Evolutionary conservation across 2,888 invertebrate species (phyloP).

Genomic region (Proisotoma minuta): DNA sequence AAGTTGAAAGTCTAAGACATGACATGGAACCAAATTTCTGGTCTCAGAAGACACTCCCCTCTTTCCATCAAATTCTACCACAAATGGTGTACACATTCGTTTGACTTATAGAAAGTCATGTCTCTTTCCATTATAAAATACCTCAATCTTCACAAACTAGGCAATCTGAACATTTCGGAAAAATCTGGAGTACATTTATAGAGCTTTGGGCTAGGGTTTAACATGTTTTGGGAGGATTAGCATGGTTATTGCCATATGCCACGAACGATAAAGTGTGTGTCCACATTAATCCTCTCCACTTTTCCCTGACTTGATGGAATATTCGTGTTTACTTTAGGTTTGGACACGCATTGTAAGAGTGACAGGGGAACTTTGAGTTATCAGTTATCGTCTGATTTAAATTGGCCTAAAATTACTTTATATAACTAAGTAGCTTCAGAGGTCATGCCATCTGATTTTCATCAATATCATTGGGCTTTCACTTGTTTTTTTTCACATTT

Average conservation of each 20-base stretch:
- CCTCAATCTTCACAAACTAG: not conserved
- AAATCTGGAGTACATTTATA: not conserved
- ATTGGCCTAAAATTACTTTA: no score
- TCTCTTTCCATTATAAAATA: not conserved
- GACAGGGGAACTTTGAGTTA: not conserved
- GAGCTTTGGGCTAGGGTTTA: slow-evolving; percentile 2
- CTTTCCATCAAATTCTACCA: not conserved
- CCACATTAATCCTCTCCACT: slow-evolving; percentile 12
- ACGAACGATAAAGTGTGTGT: slow-evolving; percentile 14
- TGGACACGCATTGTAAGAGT: not conserved
- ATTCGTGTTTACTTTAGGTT: slow-evolving; percentile 1
- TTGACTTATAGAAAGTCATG: not conserved
- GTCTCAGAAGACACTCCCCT: not conserved
- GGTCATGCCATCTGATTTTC: no score
- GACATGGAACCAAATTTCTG: slow-evolving; percentile 10
- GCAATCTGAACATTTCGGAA: no score
- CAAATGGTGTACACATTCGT: not conserved
- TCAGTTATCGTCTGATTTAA: no score
- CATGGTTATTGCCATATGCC: slow-evolving; percentile 19
- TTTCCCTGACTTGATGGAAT: slow-evolving; percentile 13
- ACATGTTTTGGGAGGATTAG: slow-evolving; percentile 11
- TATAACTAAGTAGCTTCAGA: no score
- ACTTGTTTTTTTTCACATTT: no score
- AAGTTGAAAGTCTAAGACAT: slow-evolving; percentile 2
- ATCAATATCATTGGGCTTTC: no score